phyloP scores from a whole-genome alignment of 2,888 invertebrate genomes.

The Drosophila subsilvestris region DNA sequence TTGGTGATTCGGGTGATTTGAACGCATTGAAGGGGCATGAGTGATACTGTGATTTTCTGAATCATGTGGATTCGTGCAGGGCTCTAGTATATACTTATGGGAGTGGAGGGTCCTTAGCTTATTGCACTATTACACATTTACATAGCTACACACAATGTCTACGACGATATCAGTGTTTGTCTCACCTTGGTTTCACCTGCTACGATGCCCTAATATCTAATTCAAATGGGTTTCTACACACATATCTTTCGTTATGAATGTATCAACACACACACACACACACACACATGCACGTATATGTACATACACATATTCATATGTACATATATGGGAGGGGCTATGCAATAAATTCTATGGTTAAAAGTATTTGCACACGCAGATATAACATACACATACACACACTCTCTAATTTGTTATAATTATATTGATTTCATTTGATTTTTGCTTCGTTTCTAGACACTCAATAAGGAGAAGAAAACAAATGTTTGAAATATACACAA shows the following conservation, averaged over 20 bases:
- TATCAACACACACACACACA: slow-evolving; percentile 6
- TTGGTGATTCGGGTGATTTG: too few relatives aligned
- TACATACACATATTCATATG: background rate
- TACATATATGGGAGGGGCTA: background rate
- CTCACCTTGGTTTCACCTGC: slow-evolving; percentile 13
- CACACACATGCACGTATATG: slow-evolving; percentile 12
- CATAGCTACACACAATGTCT: slow-evolving; percentile 20
- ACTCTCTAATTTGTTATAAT: slow-evolving; percentile 14
- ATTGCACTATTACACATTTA: slow-evolving; percentile 44
- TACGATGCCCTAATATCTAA: slow-evolving; percentile 22
- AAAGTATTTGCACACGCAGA: background rate
- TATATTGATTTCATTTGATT: slow-evolving; percentile 33
- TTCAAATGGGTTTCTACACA: slow-evolving; percentile 24
- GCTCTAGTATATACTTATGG: too few relatives aligned
- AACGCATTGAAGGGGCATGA: too few relatives aligned
- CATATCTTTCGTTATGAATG: slow-evolving; percentile 4
- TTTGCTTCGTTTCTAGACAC: slow-evolving; percentile 19
- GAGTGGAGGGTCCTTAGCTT: slow-evolving; percentile 19
- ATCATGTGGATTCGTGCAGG: too few relatives aligned
- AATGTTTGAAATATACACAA: background rate
- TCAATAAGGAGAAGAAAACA: slow-evolving; percentile 9
- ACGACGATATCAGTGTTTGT: slow-evolving; percentile 14
- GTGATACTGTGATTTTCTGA: too few relatives aligned
- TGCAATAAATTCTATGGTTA: slow-evolving; percentile 1
- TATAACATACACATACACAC: slow-evolving; percentile 1